A percentile compares a stretch with the other conserved stretches of the same genome.
Conservation (phyloP, 2,888 invertebrate species). For the Lasioglossum oenotherae region DNA sequence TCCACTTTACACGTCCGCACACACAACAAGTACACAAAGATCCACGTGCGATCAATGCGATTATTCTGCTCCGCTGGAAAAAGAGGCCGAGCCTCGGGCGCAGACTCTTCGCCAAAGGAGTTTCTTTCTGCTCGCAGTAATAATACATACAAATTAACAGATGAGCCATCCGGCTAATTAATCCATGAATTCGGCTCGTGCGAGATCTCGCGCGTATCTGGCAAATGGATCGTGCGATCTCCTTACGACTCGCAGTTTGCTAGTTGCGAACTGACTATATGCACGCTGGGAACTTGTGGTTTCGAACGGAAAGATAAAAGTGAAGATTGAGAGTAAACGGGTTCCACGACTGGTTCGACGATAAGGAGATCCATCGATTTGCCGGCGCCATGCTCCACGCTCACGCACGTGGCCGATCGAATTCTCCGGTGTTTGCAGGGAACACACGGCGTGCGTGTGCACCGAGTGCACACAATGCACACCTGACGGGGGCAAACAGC, state of each 20-base stretch:
- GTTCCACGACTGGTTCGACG: not conserved
- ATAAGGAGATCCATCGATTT: constrained; percentile 6
- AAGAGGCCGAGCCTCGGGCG: not conserved
- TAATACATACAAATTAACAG: not conserved
- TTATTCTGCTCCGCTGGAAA: not conserved
- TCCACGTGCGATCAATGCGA: not conserved
- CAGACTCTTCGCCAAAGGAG: not conserved
- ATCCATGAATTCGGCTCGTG: not conserved
- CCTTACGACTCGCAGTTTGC: not conserved
- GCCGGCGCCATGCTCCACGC: constrained; percentile 5
- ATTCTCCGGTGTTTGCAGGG: constrained; percentile 19
- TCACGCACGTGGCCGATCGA: constrained; percentile 53
- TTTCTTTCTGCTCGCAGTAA: not conserved
- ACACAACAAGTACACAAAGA: not conserved
- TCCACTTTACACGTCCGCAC: not conserved
- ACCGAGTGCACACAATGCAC: constrained; percentile 18
- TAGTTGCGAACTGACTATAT: not conserved
- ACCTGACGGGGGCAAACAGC: constrained; percentile 57
- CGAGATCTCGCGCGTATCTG: not conserved
- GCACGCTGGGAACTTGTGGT: not conserved
- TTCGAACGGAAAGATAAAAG: not conserved
- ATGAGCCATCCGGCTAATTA: not conserved
- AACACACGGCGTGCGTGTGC: not conserved
- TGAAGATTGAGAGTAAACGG: not conserved
- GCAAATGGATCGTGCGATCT: not conserved